A percentile compares a stretch with the other conserved stretches of the same genome.
These are phyloP conservation scores for Polyommatus iphigenia DNA, from an alignment of 2,888 invertebrate species.

Conservation along the genomic window DNA sequence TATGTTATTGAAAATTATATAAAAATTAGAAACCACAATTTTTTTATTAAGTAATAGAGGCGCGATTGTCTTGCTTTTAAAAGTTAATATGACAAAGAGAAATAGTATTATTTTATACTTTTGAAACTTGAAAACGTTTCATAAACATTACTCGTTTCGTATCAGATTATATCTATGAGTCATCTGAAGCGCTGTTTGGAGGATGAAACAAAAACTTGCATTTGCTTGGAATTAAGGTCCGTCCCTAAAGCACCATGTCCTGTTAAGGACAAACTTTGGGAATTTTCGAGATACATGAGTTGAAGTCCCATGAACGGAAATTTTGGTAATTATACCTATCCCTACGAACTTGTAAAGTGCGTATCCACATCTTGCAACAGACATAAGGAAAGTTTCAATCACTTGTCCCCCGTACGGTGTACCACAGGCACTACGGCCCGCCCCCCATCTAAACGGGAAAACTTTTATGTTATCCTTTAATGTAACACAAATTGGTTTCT, in stretches of 20 bases:
- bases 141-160: too few relatives aligned
- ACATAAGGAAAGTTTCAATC: slow-evolving; percentile 31
- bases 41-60: too few relatives aligned
- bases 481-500: slow-evolving; percentile 18
- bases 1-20: background rate
- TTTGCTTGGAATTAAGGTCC: background rate
- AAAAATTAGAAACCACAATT: background rate
- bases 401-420: background rate
- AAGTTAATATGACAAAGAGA: too few relatives aligned
- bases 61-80: too few relatives aligned
- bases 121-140: too few relatives aligned
- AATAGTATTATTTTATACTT: too few relatives aligned
- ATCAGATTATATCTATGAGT: too few relatives aligned
- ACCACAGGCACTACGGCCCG: background rate
- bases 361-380: slow-evolving; percentile 32
- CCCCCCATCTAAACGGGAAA: slow-evolving; percentile 13
- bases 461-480: slow-evolving; percentile 21
- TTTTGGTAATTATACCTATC: slow-evolving; percentile 32
- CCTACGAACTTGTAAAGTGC: slow-evolving; percentile 34
- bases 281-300: slow-evolving; percentile 30
- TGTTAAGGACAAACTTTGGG: background rate
- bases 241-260: background rate
- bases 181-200: too few relatives aligned
- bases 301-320: slow-evolving; percentile 37
- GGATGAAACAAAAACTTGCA: background rate